Conservation (phyloP, 2,797 vertebrate genomes). For the Scolopax rusticola region DNA sequence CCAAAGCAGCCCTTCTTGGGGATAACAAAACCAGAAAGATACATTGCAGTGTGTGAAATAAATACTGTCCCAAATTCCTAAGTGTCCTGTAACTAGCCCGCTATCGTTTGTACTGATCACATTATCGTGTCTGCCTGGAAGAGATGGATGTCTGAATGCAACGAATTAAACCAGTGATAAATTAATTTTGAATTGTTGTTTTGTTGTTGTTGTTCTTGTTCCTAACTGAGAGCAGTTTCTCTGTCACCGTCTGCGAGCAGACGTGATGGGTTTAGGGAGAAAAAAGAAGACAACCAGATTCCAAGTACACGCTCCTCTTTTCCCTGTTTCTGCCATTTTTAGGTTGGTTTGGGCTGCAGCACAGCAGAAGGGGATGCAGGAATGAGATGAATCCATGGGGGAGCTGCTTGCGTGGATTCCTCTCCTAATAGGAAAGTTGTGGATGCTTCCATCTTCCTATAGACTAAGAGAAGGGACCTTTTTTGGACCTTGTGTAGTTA, state of each 20-base stretch:
- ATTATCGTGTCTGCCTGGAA: background rate
- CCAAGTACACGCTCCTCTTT: rapidly evolving
- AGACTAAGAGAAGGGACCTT: background rate
- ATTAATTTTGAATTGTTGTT: background rate
- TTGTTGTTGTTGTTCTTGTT: background rate
- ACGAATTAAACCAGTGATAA: background rate
- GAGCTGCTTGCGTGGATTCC: background rate
- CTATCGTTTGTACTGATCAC: background rate
- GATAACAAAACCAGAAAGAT: background rate
- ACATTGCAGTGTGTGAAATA: background rate
- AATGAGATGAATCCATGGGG: background rate
- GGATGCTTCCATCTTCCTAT: background rate
- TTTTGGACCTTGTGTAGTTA: background rate
- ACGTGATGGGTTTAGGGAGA: background rate
- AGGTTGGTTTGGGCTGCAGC: background rate
- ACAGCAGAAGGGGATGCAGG: background rate
- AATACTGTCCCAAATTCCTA: background rate
- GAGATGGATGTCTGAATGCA: background rate
- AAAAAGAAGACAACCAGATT: background rate
- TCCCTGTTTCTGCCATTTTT: background rate
- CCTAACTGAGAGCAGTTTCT: background rate
- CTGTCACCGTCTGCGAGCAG: background rate
- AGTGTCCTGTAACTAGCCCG: background rate
- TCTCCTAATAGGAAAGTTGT: background rate
- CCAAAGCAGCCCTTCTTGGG: background rate